Base-by-base conservation (phyloP, 2,888 invertebrate species). In the Hoplodrina blanda region DNA sequence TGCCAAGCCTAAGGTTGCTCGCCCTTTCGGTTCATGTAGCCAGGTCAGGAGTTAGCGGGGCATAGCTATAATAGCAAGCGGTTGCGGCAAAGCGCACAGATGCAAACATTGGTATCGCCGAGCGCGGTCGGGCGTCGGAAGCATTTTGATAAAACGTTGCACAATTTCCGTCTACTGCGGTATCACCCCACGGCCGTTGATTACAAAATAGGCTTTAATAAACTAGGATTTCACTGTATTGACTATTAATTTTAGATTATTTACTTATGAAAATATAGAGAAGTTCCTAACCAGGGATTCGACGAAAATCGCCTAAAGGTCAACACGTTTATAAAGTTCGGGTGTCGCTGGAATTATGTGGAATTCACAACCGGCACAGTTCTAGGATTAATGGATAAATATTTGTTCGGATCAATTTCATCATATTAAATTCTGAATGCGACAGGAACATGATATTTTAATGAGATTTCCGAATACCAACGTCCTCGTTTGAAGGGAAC, bases 131-230 rank as follows among this genome's bases (percentile, higher is more conserved):
- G 73, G 83, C 85, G 81, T 82, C 86, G 88, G 90, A 90, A 90
- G 83, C 87, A 88, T 91, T 93, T 92, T 91, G 92, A 94, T 93
- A 93, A 91, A 93, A 91, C 91, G 90, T 84, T 89, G 87, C 90
- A 90, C 90, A 92, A 92, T 93, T 93, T 93, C 92, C 92, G 88
- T 82, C 76, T 87, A 86, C 84, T 87, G 85, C 77, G 84, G 81
- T 78, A 77, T 81, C 78, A 63, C 81, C 76, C 76, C 77, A 76
- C 69, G 53, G 76, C 76, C 78, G 82, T 85, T 87, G 86, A 89
- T 90, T 87, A 86, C 84, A 84, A 84, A 82, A 79, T 81, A 79
- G 76, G 75, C 71, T 77, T 84, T 89, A 88, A 87, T 87, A 84
- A 86, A 86, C 83, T 80, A 80, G 73, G 46, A 80, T 82, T 80